Conservation (phyloP, 2,888 invertebrate species). For the Drosophila buzzatii region DNA sequence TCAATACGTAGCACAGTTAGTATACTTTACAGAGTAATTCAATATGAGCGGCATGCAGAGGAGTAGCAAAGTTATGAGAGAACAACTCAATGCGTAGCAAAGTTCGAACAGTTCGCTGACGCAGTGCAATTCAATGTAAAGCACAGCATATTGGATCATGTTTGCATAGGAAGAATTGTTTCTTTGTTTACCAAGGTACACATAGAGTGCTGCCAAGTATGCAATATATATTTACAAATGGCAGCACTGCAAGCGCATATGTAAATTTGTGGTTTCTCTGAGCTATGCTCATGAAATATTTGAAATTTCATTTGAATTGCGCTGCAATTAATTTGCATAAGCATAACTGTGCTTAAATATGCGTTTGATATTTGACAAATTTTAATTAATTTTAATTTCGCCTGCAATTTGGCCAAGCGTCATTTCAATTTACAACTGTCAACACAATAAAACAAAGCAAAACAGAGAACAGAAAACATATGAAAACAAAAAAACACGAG, state of each 20-base stretch:
- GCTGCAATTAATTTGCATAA: conserved; percentile 4
- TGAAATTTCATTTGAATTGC: not conserved
- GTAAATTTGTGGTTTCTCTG: too few species aligned
- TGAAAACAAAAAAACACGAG: not conserved
- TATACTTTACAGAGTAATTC: not conserved
- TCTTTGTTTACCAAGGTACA: not conserved
- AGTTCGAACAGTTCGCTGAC: not conserved
- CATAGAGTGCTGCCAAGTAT: conserved; percentile 2
- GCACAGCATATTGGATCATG: not conserved
- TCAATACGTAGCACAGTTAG: not conserved
- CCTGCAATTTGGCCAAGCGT: conserved; percentile 13
- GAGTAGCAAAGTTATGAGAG: not conserved
- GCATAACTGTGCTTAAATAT: conserved; percentile 9
- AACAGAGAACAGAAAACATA: not conserved
- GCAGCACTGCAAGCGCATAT: not conserved
- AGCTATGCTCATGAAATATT: not conserved
- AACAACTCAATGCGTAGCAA: not conserved
- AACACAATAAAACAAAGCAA: conserved; percentile 13
- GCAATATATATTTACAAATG: not conserved
- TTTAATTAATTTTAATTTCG: conserved; percentile 38
- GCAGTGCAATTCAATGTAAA: too few species aligned
- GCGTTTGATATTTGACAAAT: conserved; percentile 14
- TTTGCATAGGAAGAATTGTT: not conserved
- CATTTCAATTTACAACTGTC: conserved; percentile 47
- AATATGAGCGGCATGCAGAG: not conserved